Evolutionary conservation across 1,140 invertebrate genomes (phyloP), one percentile per base, ranked within the genome.

Genomic region (Drosophila equinoxialis): DNA sequence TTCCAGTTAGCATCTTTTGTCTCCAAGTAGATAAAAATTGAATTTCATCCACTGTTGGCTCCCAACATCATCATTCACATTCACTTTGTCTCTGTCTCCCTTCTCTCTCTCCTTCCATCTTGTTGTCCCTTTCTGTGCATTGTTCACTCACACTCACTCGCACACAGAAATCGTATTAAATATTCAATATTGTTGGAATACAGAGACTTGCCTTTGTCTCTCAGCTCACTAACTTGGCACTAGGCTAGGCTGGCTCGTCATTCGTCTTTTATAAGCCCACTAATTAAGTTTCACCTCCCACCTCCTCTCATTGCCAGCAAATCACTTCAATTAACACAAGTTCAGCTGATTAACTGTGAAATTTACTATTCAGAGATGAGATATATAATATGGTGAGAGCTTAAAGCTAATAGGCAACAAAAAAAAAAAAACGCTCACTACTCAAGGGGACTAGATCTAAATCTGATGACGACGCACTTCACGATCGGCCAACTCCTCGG

Each of bases 401-500:
- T 79, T 73, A 79, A 62, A 63, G 42, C 55, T 77, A 71, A 30
- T 30, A 30, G 30, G 30, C 30, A 30, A 30, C 30, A 30, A 33
- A 13, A n/a, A 26, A 8, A 17, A 60, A 41, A 51, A 51, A 51
- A 51, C 10, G 11, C 10, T 13, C 10, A 39, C 37, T 39, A 39
- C 37, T 11, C 37, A 23, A 23, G 20, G 45, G 13, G 6, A 55
- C 17, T 35, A 5, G 14, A 6, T 37, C 48, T 86, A 90, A 48
- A 90, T 39, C 58, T 91, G 90, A 10, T 69, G 66, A 17, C 75
- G 80, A n/a, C 90, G 80, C 26, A 84, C 77, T 0, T 67, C 59
- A 13, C 82, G 79, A 77, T 91, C 89, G 54, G 79, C 77, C 20
- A 84, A 14, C 42, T 91, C 90, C 66, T 91, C 90, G 30, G 75